Percentiles rank a stretch among this genome's conserved stretches.
Evolutionary conservation across 2,888 invertebrate genomes (phyloP).

Genomic region (Bellardia bayeri): DNA sequence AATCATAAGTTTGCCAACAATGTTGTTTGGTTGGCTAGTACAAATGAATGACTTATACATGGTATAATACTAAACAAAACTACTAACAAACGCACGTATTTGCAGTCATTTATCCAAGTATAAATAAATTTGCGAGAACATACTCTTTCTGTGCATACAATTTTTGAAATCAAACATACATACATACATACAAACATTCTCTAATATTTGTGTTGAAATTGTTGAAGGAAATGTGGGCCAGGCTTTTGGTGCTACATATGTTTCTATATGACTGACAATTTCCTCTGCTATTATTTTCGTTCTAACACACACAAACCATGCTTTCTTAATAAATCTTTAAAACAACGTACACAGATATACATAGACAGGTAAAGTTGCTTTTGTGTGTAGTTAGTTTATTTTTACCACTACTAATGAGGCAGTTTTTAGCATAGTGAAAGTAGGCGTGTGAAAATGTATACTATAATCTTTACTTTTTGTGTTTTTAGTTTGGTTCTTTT

Average conservation of each 20-base stretch:
- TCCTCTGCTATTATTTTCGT: slow-evolving; percentile 23
- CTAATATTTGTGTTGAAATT: slow-evolving; percentile 25
- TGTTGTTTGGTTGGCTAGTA: neutral
- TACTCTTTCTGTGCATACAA: neutral
- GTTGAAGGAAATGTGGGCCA: slow-evolving; percentile 69
- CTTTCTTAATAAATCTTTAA: slow-evolving; percentile 49
- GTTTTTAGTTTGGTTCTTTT: slow-evolving; percentile 39
- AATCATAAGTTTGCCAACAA: slow-evolving; percentile 14
- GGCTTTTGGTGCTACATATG: neutral
- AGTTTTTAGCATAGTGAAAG: slow-evolving; percentile 66
- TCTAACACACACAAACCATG: slow-evolving; percentile 24
- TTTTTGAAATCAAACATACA: neutral
- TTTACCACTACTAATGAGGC: slow-evolving; percentile 68
- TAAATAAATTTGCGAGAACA: slow-evolving; percentile 28
- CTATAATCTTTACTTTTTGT: slow-evolving; percentile 49
- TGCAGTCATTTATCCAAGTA: neutral
- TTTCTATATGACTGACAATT: neutral
- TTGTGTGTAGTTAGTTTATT: slow-evolving; percentile 17
- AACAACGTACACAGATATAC: slow-evolving; percentile 13
- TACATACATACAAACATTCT: neutral
- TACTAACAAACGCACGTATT: neutral
- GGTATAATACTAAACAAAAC: neutral
- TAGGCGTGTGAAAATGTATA: slow-evolving; percentile 70
- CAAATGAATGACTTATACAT: slow-evolving; percentile 34
- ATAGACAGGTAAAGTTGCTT: neutral